These are phyloP conservation scores for Bhutanitis thaidina DNA, from an alignment of 2,888 invertebrate genomes.

Conservation along the genomic window DNA sequence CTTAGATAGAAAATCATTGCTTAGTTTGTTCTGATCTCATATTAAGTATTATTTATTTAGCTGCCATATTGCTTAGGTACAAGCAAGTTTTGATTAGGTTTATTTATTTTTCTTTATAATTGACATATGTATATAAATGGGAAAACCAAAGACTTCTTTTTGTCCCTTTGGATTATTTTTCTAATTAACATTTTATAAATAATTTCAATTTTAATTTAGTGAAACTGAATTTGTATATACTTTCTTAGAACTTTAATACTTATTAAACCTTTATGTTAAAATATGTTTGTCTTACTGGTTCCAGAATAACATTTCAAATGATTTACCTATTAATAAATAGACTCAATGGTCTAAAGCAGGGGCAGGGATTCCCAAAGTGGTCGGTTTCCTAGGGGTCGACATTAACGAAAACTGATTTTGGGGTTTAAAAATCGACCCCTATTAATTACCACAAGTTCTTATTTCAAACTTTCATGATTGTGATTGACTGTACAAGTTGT, in stretches of 20 bases:
- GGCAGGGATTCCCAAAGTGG: too few species aligned
- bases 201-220: conserved; percentile 35
- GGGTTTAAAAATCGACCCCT: too few species aligned
- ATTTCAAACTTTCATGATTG: too few species aligned
- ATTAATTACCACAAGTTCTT: too few species aligned
- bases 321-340: not conserved
- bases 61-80: conserved; percentile 69
- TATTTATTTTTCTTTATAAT: conserved; percentile 54
- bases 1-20: conserved; percentile 54
- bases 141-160: conserved; percentile 67
- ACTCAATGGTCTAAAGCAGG: too few species aligned
- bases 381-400: too few species aligned
- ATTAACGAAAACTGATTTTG: too few species aligned
- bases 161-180: conserved; percentile 59
- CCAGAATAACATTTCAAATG: not conserved
- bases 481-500: too few species aligned
- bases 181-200: conserved; percentile 35
- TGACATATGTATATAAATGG: conserved; percentile 63
- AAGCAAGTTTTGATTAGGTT: conserved; percentile 59
- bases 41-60: conserved; percentile 78
- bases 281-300: conserved; percentile 26
- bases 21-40: conserved; percentile 75
- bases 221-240: conserved; percentile 41
- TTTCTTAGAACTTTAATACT: conserved; percentile 9
- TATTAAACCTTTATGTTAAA: not conserved